Evolutionary conservation across 2,797 vertebrate genomes (phyloP).

Genomic region (Rhinophrynus dorsalis): DNA sequence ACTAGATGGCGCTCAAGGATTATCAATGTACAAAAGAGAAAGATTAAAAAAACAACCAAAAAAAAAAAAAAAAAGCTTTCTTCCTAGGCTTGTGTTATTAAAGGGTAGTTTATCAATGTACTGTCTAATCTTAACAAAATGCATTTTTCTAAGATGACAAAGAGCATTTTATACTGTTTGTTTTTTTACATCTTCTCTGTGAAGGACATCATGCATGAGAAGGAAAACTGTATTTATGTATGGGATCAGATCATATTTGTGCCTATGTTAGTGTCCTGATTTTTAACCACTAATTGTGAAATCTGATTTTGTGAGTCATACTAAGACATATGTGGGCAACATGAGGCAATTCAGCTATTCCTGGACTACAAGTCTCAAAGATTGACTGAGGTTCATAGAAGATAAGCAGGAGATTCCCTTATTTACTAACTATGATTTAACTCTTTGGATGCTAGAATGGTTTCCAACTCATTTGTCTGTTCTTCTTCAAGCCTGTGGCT

Average conservation of each 20-base stretch:
- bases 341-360: too few species aligned
- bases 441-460: too few species aligned
- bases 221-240: background rate
- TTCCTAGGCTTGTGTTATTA: background rate
- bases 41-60: too few species aligned
- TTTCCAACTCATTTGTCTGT: too few species aligned
- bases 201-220: background rate
- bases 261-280: background rate
- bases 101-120: background rate
- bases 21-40: too few species aligned
- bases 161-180: background rate
- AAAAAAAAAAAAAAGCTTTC: too few species aligned
- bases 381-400: too few species aligned
- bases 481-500: too few species aligned
- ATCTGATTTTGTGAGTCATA: background rate
- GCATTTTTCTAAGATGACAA: background rate
- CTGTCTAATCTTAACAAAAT: background rate
- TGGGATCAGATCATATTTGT: background rate
- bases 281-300: background rate
- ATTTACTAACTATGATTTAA: too few species aligned
- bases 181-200: background rate
- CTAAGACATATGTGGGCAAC: background rate
- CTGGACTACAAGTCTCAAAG: too few species aligned
- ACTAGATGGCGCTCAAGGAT: constrained; percentile 11
- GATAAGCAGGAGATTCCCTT: too few species aligned